Evolutionary conservation across 2,113 vertebrate genomes (phyloP), one percentile per base, ranked within the genome.

Genomic region (Notothenia rossii): DNA sequence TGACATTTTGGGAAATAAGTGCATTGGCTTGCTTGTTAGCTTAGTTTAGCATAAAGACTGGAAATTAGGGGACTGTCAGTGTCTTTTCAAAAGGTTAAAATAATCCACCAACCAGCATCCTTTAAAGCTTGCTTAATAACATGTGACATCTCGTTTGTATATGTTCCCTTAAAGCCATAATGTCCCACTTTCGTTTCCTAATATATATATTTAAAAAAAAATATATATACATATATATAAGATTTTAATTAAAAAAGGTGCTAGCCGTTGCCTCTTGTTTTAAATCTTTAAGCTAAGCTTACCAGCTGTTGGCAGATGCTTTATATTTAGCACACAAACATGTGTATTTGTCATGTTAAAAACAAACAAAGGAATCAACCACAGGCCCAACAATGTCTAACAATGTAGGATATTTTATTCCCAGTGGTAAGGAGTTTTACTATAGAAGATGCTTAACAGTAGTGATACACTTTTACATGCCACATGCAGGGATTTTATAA

Each of bases 401-500:
- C 22, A 46, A 36, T 20, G 15, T 2, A 22, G 9, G 13, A 17
- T 33, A 48, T 70, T 74, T 71, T 4, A 48, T 74, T 66, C 11
- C 73, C 17, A 62, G 56, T 51, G 48, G 12, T 62, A 6, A 62
- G 54, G 10, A 46, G 13, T 51, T 77, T 56, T 29, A 56, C 43
- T 62, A 68, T 33, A 29, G 3, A 40, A 10, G 20, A 18, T 3
- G 4, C 14, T 2, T 56, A 12, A 54, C 18, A 33, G 7, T n/a
- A 33, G 51, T 50, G 51, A 45, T 40, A 48, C 54, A 75, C 51
- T 33, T 82, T 77, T 33, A 69, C 88, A 88, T 91, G 89, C 86
- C 59, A 84, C 94, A 94, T 94, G 94, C 92, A 86, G 77, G 76
- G 58, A 63, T 17, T 48, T 22, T 29, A 67, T n/a, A 72, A 33